Evolutionary conservation across 2,113 vertebrate genomes (phyloP).

Genomic region (Corydoras maculifer): DNA sequence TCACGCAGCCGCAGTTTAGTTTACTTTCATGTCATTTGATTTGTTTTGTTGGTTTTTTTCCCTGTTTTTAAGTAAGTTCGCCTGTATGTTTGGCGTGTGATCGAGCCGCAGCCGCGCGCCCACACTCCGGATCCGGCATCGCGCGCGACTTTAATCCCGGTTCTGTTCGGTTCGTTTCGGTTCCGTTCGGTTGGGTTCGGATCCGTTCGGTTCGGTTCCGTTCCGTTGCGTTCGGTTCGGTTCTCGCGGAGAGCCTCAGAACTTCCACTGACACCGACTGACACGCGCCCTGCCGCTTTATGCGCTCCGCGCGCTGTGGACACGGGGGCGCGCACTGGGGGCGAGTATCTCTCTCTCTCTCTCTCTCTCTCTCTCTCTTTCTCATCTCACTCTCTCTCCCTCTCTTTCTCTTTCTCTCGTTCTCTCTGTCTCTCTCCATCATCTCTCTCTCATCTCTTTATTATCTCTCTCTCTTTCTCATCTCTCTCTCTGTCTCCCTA

Average conservation of each 20-base stretch:
- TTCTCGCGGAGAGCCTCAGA: not conserved
- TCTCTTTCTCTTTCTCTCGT: not conserved
- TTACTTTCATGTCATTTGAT: too few relatives aligned
- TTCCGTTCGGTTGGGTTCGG: too few relatives aligned
- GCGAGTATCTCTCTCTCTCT: slow-evolving; percentile 5
- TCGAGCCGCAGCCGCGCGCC: not conserved
- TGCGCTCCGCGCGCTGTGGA: slow-evolving; percentile 33
- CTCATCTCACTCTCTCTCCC: not conserved
- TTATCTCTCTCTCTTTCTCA: not conserved
- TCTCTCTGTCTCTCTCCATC: not conserved
- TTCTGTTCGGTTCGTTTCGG: not conserved
- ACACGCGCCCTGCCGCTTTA: slow-evolving; percentile 47
- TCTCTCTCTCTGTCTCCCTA: not conserved
- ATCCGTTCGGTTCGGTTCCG: too few relatives aligned
- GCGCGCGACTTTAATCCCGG: not conserved
- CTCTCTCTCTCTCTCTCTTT: not conserved
- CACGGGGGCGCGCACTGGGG: slow-evolving; percentile 26
- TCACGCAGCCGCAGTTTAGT: not conserved
- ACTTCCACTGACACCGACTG: slow-evolving; percentile 40
- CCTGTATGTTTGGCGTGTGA: slow-evolving; percentile 13
- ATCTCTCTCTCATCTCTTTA: too few relatives aligned
- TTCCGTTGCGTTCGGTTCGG: too few relatives aligned
- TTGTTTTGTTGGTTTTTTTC: too few relatives aligned
- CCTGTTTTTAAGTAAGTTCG: too few relatives aligned
- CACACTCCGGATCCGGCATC: not conserved